Percentiles rank a stretch among this genome's conserved stretches.
phyloP scores from a whole-genome alignment of 2,797 vertebrate genomes.

The Coreius guichenoti region DNA sequence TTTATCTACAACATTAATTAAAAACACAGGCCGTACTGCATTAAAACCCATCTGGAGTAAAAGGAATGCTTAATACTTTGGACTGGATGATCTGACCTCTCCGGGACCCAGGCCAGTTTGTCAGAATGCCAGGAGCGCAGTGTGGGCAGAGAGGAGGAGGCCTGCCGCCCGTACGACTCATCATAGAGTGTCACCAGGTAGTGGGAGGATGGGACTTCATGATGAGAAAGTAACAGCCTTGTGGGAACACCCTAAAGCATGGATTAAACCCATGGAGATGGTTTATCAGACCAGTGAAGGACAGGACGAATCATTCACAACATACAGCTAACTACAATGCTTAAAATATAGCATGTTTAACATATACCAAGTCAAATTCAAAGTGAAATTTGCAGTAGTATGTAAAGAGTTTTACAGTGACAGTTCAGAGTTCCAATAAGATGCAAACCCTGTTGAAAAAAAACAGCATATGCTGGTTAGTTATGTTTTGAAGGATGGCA shows the following conservation, averaged over 20 bases:
- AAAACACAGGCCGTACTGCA: slow-evolving; percentile 10
- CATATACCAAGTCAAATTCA: not conserved
- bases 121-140: slow-evolving; percentile 68
- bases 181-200: slow-evolving; percentile 79
- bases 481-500: too few species aligned
- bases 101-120: slow-evolving; percentile 75
- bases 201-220: slow-evolving; percentile 65
- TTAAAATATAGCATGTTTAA: not conserved
- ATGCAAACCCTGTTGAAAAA: not conserved
- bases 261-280: not conserved
- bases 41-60: slow-evolving; percentile 41
- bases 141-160: slow-evolving; percentile 67
- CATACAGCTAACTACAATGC: not conserved
- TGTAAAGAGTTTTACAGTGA: not conserved
- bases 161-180: slow-evolving; percentile 71
- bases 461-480: too few species aligned
- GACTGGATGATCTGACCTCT: slow-evolving; percentile 76
- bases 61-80: slow-evolving; percentile 70
- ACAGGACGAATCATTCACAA: not conserved
- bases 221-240: slow-evolving; percentile 75
- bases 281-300: not conserved
- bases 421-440: not conserved
- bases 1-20: slow-evolving; percentile 20
- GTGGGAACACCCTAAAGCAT: slow-evolving; percentile 77
- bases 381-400: not conserved